A percentile compares a stretch with the other conserved stretches of the same genome.
phyloP scores from a whole-genome alignment of 2,113 vertebrate genomes.

The Gymnorhina tibicen region DNA sequence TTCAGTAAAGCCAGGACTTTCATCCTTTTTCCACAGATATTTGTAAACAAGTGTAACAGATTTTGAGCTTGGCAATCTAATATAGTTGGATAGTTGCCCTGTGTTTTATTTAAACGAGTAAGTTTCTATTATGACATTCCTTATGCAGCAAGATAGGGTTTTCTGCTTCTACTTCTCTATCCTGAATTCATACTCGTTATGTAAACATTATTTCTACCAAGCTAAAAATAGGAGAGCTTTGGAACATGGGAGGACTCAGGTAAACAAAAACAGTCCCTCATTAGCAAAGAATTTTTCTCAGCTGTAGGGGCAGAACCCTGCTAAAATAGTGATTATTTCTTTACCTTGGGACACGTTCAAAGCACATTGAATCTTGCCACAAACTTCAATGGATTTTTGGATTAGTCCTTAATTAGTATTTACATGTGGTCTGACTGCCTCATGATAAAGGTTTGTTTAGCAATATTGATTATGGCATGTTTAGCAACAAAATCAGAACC shows the following conservation, averaged over 20 bases:
- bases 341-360: neutral
- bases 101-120: neutral
- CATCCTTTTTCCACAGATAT: neutral
- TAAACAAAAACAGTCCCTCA: neutral
- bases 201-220: neutral
- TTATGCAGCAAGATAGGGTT: neutral
- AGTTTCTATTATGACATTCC: neutral
- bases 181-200: neutral
- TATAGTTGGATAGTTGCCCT: neutral
- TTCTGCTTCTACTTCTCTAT: neutral
- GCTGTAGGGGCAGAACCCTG: neutral
- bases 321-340: neutral
- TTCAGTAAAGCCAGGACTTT: neutral
- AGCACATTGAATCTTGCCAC: neutral
- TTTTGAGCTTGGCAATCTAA: neutral
- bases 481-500: neutral
- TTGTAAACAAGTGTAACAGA: neutral
- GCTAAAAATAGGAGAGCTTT: neutral
- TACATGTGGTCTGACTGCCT: neutral
- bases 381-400: neutral
- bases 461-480: neutral
- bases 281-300: neutral
- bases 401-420: slow-evolving; percentile 28
- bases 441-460: neutral
- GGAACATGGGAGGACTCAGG: neutral